Conservation (phyloP, 1,140 invertebrate species). For the Vanessa atalanta region DNA sequence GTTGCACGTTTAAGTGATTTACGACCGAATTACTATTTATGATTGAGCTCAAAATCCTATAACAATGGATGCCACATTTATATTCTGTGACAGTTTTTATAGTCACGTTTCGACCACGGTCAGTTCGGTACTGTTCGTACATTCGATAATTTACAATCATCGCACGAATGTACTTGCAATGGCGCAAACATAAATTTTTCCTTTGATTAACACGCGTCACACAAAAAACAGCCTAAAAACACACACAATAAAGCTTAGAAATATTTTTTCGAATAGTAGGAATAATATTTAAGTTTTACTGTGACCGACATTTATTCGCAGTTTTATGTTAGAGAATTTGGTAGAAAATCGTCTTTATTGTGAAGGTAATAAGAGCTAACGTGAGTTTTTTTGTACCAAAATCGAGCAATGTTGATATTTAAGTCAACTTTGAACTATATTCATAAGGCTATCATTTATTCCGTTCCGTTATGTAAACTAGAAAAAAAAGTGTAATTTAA, state of each 20-base stretch:
- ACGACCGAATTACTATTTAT: conserved; percentile 17
- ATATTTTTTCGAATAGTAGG: neutral
- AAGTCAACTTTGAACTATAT: conserved; percentile 58
- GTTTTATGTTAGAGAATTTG: conserved; percentile 20
- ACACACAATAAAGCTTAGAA: neutral
- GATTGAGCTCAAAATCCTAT: conserved; percentile 36
- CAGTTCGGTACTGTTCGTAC: conserved; percentile 48
- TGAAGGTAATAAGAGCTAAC: conserved; percentile 34
- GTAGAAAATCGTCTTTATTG: conserved; percentile 37
- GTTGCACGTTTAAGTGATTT: conserved; percentile 20
- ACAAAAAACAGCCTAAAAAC: neutral
- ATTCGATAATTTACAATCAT: conserved; percentile 53
- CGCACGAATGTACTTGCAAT: conserved; percentile 46
- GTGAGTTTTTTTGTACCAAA: conserved; percentile 6
- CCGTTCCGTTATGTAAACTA: conserved; percentile 38
- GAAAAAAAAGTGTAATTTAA: neutral
- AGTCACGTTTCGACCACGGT: conserved; percentile 55
- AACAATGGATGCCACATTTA: conserved; percentile 41
- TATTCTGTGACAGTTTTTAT: conserved; percentile 64
- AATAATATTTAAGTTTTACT: conserved; percentile 3
- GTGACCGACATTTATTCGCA: conserved; percentile 28
- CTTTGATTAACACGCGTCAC: neutral
- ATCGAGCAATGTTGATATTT: conserved; percentile 15
- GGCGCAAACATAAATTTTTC: conserved; percentile 28
- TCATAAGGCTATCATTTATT: conserved; percentile 47